phyloP scores from a whole-genome alignment of 2,113 vertebrate species.

The Arothron firmamentum region DNA sequence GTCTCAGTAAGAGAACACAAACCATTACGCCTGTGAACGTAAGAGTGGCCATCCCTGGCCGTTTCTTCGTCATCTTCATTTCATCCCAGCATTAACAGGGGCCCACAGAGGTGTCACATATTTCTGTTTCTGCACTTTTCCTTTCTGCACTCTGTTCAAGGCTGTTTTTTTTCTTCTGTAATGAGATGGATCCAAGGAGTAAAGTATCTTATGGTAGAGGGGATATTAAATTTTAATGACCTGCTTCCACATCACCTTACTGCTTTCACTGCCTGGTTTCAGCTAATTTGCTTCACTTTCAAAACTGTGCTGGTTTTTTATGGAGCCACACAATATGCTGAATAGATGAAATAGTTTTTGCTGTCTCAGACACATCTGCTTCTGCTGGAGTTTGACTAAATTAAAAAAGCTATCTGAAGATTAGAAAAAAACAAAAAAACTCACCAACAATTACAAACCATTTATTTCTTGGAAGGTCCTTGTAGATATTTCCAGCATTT shows the following conservation, averaged over 20 bases:
- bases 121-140: conserved; percentile 5
- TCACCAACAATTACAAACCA: conserved; percentile 44
- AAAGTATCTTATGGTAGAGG: conserved; percentile 57
- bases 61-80: conserved; percentile 57
- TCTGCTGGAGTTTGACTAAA: not conserved
- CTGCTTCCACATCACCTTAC: conserved; percentile 52
- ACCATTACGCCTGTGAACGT: conserved; percentile 52
- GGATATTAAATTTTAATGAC: conserved; percentile 74
- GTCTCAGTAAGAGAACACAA: conserved; percentile 60
- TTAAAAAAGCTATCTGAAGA: not conserved
- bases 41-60: conserved; percentile 57
- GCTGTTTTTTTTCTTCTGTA: conserved; percentile 4
- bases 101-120: conserved; percentile 47
- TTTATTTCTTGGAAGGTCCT: conserved; percentile 12
- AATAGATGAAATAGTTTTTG: not conserved
- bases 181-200: conserved; percentile 45
- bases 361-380: not conserved
- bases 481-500: conserved; percentile 8
- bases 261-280: conserved; percentile 45
- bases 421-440: conserved; percentile 21
- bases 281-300: not conserved
- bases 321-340: not conserved
- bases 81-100: conserved; percentile 40
- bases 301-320: no score
- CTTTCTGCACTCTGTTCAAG: no score